Base-by-base conservation (phyloP, 2,888 invertebrate genomes). In the Cantharis rufa region DNA sequence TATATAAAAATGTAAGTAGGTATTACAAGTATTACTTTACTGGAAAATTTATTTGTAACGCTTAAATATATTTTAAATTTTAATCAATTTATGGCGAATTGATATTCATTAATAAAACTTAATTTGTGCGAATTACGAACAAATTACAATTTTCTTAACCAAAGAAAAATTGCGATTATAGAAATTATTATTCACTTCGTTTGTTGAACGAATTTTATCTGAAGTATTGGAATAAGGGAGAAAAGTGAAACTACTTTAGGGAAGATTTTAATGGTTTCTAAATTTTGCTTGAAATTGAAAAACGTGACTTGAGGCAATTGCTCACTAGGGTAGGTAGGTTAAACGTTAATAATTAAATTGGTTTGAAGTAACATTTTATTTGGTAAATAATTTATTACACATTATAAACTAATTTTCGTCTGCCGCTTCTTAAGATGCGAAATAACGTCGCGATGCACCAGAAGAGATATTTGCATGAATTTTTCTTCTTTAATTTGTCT, bases 211-310 rank as follows among this genome's bases (percentile, higher is more conserved):
- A 13, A 48, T 48, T 48, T 48, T 7, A 48, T 48, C n/a, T 48
- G n/a, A 27, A 61, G 48, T 63, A 28, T 62, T 15, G 69, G 72
- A 32, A 70, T 63, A 72, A 72, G 63, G 15, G 69, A 73, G 70
- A 73, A 70, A 61, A 63, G 15, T n/a, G 48, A 66, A 72, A 18
- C 18, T 70, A 21, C 28, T 66, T 24, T 69, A 27, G 15, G 61
- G 70, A 72, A 73, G 28, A 48, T 76, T 73, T 70, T 61, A 62
- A 70, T 27, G 63, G 27, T 68, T 61, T 62, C 24, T 71, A 77
- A 77, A 74, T 71, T 74, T 61, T 28, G 16, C 62, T 64, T 69
- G 62, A 77, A 77, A 77, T 77, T 77, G 77, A 77, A 77, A 77
- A 77, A 77, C 74, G 74, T 74, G 71, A 71, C 77, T 24, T 27